These are phyloP conservation scores for Chiloscyllium punctatum DNA, from an alignment of 2,797 vertebrate genomes.

Conservation along the genomic window DNA sequence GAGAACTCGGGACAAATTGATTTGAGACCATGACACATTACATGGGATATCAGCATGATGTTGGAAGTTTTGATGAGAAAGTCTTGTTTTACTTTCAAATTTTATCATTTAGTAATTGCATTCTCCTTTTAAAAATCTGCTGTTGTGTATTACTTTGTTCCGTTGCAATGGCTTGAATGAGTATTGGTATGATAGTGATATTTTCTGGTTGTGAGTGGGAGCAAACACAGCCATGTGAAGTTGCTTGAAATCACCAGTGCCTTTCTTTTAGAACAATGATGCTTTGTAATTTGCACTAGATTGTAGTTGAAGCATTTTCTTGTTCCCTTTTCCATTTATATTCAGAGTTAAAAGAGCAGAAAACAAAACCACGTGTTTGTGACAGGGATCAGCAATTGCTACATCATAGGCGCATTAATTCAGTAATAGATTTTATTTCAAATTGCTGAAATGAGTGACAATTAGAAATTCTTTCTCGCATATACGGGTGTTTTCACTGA, in stretches of 20 bases:
- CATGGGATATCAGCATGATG: not conserved
- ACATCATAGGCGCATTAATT: not conserved
- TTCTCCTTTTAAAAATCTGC: conserved; percentile 6
- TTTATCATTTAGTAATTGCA: not conserved
- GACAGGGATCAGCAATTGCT: conserved; percentile 7
- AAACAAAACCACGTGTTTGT: conserved; percentile 37
- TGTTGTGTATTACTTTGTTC: not conserved
- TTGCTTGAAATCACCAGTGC: conserved; percentile 21
- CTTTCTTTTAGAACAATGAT: conserved; percentile 32
- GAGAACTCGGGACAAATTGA: not conserved
- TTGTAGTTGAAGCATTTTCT: conserved; percentile 3
- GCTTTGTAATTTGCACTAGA: conserved; percentile 27
- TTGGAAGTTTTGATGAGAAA: not conserved
- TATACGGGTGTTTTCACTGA: not conserved
- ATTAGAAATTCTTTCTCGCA: not conserved
- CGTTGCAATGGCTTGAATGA: not conserved
- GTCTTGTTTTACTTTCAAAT: conserved; percentile 4
- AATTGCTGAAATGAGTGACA: not conserved
- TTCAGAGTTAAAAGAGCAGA: conserved; percentile 37
- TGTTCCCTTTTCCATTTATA: not conserved
- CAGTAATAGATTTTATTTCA: not conserved
- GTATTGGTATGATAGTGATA: not conserved
- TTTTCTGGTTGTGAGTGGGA: conserved; percentile 26
- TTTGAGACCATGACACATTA: not conserved
- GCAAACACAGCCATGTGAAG: not conserved